Evolutionary conservation across 2,888 invertebrate genomes (phyloP).

Genomic region (Xestia sexstrigata): DNA sequence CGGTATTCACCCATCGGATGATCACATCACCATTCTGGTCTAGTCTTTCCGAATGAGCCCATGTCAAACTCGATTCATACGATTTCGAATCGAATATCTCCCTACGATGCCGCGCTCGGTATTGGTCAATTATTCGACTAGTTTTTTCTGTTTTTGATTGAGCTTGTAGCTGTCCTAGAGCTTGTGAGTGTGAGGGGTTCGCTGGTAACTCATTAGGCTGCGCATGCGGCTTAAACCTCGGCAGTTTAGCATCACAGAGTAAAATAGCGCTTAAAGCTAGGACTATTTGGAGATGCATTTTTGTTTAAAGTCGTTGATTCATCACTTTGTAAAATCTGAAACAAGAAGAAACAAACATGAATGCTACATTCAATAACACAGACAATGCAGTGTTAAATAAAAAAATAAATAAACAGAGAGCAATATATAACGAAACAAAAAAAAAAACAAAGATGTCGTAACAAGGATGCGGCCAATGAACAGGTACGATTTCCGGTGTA

Average conservation of each 20-base stretch:
- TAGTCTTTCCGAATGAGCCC: constrained; percentile 91
- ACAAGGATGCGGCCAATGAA: constrained; percentile 80
- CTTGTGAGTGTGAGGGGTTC: constrained; percentile 79
- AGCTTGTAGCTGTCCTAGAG: constrained; percentile 76
- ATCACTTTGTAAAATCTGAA: constrained; percentile 84
- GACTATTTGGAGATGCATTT: constrained; percentile 83
- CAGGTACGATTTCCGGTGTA: constrained; percentile 84
- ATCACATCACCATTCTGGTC: constrained; percentile 89
- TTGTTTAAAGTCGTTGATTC: constrained; percentile 73
- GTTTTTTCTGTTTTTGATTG: constrained; percentile 83
- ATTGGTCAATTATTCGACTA: constrained; percentile 83
- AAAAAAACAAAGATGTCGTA: constrained; percentile 72
- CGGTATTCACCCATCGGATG: constrained; percentile 94
- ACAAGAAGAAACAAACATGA: constrained; percentile 73
- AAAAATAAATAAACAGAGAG: constrained; percentile 43
- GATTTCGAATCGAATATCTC: constrained; percentile 87
- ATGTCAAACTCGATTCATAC: constrained; percentile 86
- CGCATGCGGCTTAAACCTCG: constrained; percentile 77
- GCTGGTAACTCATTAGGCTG: constrained; percentile 81
- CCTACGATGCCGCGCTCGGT: constrained; percentile 80
- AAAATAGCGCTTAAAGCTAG: constrained; percentile 83
- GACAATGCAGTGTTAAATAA: constrained; percentile 18
- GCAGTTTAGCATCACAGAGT: constrained; percentile 86
- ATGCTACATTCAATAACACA: constrained; percentile 21
- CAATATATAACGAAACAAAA: constrained; percentile 67